These are phyloP conservation scores for Iselma pallidipennis DNA, from an alignment of 2,888 invertebrate genomes.

Conservation along the genomic window DNA sequence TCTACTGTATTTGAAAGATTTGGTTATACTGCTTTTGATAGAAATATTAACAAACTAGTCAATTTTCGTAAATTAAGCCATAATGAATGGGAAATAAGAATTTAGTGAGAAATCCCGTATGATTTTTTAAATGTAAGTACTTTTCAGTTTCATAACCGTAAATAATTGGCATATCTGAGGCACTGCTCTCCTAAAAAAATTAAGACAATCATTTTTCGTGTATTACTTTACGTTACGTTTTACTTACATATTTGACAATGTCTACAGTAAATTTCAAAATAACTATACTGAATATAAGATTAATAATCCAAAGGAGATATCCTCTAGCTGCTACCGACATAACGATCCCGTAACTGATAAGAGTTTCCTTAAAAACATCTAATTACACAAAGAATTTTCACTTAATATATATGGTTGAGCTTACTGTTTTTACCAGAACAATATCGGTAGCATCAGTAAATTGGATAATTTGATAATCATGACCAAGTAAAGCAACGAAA, in stretches of 20 bases:
- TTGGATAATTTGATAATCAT: not conserved
- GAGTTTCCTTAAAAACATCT: not conserved
- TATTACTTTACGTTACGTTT: not conserved
- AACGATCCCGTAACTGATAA: constrained; percentile 46
- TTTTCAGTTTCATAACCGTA: not conserved
- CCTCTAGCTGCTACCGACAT: constrained; percentile 51
- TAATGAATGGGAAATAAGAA: no score
- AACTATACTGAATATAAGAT: constrained; percentile 44
- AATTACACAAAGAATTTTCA: not conserved
- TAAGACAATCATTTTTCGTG: not conserved
- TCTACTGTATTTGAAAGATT: no score
- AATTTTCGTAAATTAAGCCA: no score
- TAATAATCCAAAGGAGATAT: constrained; percentile 52
- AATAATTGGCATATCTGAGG: not conserved
- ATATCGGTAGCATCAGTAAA: not conserved
- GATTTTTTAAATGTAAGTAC: not conserved
- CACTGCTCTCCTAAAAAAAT: not conserved
- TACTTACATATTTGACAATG: not conserved
- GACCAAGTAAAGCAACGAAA: not conserved
- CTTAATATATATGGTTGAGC: no score
- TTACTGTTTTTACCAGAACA: no score
- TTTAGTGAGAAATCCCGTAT: no score
- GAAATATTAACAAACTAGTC: no score
- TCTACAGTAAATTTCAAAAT: constrained; percentile 28
- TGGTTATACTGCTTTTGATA: no score